These are phyloP conservation scores for Parelbella ahira DNA, from an alignment of 2,888 invertebrate species.

Conservation along the genomic window DNA sequence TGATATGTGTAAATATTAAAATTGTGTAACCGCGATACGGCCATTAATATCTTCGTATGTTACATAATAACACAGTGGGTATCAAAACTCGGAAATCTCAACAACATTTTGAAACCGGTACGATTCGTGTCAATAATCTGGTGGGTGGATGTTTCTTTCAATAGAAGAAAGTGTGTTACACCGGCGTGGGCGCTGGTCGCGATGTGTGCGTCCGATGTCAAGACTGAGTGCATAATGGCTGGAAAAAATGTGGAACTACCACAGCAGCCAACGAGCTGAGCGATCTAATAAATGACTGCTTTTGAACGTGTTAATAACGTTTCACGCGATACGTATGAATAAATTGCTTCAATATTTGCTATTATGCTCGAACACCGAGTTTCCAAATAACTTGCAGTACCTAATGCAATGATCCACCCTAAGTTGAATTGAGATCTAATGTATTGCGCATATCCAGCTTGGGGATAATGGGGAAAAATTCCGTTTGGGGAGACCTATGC, in stretches of 20 bases:
- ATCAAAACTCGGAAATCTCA: slow-evolving; percentile 59
- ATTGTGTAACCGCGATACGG: slow-evolving; percentile 29
- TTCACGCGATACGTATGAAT: slow-evolving; percentile 2
- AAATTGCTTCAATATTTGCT: neutral
- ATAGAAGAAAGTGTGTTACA: slow-evolving; percentile 65
- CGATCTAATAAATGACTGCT: neutral
- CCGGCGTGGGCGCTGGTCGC: slow-evolving; percentile 35
- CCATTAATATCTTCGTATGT: slow-evolving; percentile 42
- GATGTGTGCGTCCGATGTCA: slow-evolving; percentile 27
- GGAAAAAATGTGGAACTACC: too few relatives aligned
- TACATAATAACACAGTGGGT: slow-evolving; percentile 62
- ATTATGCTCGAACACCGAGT: neutral
- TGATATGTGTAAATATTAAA: slow-evolving; percentile 11
- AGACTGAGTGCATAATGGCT: slow-evolving; percentile 24
- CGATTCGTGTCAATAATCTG: slow-evolving; percentile 61
- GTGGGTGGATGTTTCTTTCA: slow-evolving; percentile 66
- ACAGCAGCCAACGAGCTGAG: neutral
- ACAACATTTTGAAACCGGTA: slow-evolving; percentile 66
- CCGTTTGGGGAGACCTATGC: too few relatives aligned
- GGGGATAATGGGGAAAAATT: too few relatives aligned
- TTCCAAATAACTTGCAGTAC: slow-evolving; percentile 3
- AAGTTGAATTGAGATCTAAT: too few relatives aligned
- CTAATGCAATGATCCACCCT: neutral
- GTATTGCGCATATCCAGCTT: too few relatives aligned
- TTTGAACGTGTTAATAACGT: slow-evolving; percentile 1